These are phyloP conservation scores for Lepisosteus osseus DNA, from an alignment of 2,113 vertebrate species.

Conservation along the genomic window DNA sequence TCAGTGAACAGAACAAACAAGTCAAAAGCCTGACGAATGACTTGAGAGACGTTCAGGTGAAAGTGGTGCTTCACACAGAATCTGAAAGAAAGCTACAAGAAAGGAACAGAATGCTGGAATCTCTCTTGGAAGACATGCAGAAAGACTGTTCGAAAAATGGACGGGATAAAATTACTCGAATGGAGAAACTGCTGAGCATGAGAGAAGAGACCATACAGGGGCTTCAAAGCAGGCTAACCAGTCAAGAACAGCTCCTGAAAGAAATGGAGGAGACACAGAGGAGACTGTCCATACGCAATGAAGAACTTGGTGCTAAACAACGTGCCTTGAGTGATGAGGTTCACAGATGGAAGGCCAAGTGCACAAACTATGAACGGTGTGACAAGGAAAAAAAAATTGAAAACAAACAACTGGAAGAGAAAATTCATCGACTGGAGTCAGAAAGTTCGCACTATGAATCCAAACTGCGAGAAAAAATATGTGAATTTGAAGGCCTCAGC, in stretches of 20 bases:
- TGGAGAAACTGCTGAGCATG: constrained; percentile 23
- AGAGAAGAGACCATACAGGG: constrained; percentile 20
- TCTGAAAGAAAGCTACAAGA: constrained; percentile 10
- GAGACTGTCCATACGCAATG: constrained; percentile 15
- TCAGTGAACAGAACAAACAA: neutral
- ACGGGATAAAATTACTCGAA: constrained; percentile 21
- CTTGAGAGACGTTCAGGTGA: neutral
- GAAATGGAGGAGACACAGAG: constrained; percentile 27
- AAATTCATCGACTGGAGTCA: constrained; percentile 9
- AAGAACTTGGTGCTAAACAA: constrained; percentile 16
- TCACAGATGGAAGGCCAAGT: constrained; percentile 17
- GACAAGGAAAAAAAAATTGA: constrained; percentile 13
- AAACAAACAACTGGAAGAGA: constrained; percentile 7
- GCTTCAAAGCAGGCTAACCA: constrained; percentile 7
- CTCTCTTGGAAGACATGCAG: neutral
- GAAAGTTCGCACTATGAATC: constrained; percentile 3
- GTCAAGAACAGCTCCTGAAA: constrained; percentile 15
- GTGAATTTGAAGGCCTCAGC: constrained; percentile 11
- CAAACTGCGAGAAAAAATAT: constrained; percentile 12
- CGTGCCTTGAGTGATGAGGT: constrained; percentile 17
- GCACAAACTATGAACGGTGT: constrained; percentile 10
- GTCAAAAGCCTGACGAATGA: neutral
- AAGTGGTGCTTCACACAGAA: neutral
- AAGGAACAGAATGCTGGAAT: constrained; percentile 11
- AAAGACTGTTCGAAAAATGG: neutral